Evolutionary conservation across 2,888 invertebrate genomes (phyloP).

Genomic region (Nematopogon swammerdamellus): DNA sequence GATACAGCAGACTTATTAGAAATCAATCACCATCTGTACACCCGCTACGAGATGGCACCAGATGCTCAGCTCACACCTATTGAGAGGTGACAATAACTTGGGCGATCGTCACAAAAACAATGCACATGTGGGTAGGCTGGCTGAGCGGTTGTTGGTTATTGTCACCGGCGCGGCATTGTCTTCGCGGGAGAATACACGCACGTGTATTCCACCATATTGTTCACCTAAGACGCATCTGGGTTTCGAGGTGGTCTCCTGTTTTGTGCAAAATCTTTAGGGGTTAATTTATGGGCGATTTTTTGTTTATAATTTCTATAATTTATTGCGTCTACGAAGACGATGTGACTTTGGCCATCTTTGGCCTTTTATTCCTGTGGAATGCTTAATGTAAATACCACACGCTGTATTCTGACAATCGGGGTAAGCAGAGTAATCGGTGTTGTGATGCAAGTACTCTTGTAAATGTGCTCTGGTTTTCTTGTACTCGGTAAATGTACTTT

Average conservation of each 20-base stretch:
- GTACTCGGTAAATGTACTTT: no score
- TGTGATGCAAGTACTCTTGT: no score
- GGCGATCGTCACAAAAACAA: neutral
- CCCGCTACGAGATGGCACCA: neutral
- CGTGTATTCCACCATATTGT: neutral
- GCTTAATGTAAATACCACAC: no score
- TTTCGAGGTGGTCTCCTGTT: neutral
- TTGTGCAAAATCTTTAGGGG: neutral
- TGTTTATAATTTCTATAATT: no score
- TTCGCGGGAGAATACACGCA: neutral
- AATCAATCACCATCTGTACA: no score
- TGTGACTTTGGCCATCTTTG: no score
- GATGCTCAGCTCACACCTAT: neutral
- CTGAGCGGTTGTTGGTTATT: neutral
- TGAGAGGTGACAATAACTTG: neutral
- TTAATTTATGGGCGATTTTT: neutral
- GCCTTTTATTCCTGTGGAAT: no score
- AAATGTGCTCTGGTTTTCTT: no score
- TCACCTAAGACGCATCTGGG: neutral
- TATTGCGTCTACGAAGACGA: no score
- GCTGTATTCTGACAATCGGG: no score
- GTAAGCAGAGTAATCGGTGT: no score
- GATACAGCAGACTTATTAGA: no score
- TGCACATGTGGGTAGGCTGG: neutral
- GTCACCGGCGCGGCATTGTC: neutral